Evolutionary conservation across 35 echinoderm and acorn worm species (phyloP), one percentile per base, ranked within the genome.

Genomic region (Ophioderma brevispina): DNA sequence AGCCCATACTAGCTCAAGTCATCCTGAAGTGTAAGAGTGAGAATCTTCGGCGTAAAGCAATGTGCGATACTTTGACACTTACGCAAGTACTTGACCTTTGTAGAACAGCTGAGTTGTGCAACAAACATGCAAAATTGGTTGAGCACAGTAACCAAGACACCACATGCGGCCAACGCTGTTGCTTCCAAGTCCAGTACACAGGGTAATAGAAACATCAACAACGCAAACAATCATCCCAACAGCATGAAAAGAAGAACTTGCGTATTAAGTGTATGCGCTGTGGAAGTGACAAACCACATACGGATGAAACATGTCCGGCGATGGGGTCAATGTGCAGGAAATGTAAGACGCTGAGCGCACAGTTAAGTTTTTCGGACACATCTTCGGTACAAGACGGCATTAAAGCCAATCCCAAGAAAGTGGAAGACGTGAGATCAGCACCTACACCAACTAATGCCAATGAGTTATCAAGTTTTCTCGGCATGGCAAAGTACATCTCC

Each of bases 1-100:
- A 63, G 40, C 85, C 87, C 92, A 92, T 96, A 5, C 33, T 41
- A n/a, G 25, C 21, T 15, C 84, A 96, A 88, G 92, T 96, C 28
- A 87, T 96, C 17, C 78, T 94, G 30, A 78, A 40, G 10, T 92
- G 90, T 41, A 37, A 33, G 19, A 88, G 85, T 35, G 43, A 76
- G 75, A 41, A 75, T 21, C 85, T 92, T 25, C 50, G 86, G 36
- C 49, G 94, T 14, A 76, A 70, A 76, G 90, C 90, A 8, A 32
- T 96, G 3, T 64, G 59, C 3, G 90, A 96, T 0, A 43, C 80
- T 14, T 38, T 92, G 64, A 86, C 70, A 11, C 82, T 96, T 8
- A 33, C 50, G n/a, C 32, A 92, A 11, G 36, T 96, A 49, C 81
- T 92, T 11, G 46, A 52, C n/a, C n/a, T n/a, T n/a, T n/a, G n/a